Evolutionary conservation across 2,888 invertebrate species (phyloP).

Genomic region (Volucella inflata): DNA sequence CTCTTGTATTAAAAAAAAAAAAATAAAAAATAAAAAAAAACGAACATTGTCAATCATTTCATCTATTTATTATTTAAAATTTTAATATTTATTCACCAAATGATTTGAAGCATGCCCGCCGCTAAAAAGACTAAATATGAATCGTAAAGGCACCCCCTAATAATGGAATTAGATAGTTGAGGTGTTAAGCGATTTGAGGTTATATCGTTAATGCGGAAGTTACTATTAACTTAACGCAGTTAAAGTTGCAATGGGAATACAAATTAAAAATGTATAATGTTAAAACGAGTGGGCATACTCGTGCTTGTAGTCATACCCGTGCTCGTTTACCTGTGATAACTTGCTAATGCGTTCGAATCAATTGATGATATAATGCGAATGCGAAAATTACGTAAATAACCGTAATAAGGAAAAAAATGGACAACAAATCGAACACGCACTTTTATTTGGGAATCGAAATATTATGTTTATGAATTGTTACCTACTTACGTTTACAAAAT

Average conservation of each 20-base stretch:
- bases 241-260: slow-evolving; percentile 54
- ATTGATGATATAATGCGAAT: slow-evolving; percentile 64
- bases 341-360: slow-evolving; percentile 21
- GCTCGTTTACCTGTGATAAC: too few relatives aligned
- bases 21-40: too few relatives aligned
- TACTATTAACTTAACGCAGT: slow-evolving; percentile 24
- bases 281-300: background rate
- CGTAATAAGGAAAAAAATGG: slow-evolving; percentile 61
- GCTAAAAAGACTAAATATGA: slow-evolving; percentile 4
- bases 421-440: slow-evolving; percentile 21
- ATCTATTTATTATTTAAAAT: too few relatives aligned
- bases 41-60: too few relatives aligned
- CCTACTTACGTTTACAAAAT: too few relatives aligned
- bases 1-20: background rate
- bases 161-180: slow-evolving; percentile 42
- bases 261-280: slow-evolving; percentile 25
- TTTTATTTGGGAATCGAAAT: too few relatives aligned
- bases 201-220: slow-evolving; percentile 62
- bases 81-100: background rate
- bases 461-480: too few relatives aligned
- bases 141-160: slow-evolving; percentile 21
- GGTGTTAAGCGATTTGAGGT: slow-evolving; percentile 61
- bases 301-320: background rate
- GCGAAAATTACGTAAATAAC: slow-evolving; percentile 51
- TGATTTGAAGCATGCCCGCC: background rate